These are phyloP conservation scores for Tiliacea aurago DNA, from an alignment of 2,888 invertebrate genomes.

Conservation along the genomic window DNA sequence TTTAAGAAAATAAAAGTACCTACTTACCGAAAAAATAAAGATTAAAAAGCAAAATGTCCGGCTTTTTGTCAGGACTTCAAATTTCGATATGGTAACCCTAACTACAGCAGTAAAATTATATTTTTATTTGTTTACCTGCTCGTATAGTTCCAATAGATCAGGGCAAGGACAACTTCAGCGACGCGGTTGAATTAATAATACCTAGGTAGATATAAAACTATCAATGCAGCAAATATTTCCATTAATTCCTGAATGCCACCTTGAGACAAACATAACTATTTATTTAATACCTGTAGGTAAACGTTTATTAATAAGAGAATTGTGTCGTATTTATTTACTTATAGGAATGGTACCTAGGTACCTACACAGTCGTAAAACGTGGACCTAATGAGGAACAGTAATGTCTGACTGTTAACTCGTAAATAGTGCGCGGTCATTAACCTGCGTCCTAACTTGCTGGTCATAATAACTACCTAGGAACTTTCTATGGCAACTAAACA, in stretches of 20 bases:
- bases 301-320: slow-evolving; percentile 20
- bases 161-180: slow-evolving; percentile 57
- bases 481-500: neutral
- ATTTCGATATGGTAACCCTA: neutral
- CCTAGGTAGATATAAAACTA: too few relatives aligned
- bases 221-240: slow-evolving; percentile 36
- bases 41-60: neutral
- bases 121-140: slow-evolving; percentile 39
- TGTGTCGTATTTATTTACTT: slow-evolving; percentile 28
- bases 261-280: slow-evolving; percentile 41
- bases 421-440: slow-evolving; percentile 28
- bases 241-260: slow-evolving; percentile 41
- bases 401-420: slow-evolving; percentile 17
- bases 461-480: neutral
- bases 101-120: slow-evolving; percentile 2
- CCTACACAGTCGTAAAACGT: slow-evolving; percentile 22
- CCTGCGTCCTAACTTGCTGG: slow-evolving; percentile 18
- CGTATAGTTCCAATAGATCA: slow-evolving; percentile 60
- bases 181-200: slow-evolving; percentile 47
- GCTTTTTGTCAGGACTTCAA: neutral
- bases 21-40: neutral
- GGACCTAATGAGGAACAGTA: slow-evolving; percentile 32
- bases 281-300: slow-evolving; percentile 27
- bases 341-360: slow-evolving; percentile 17
- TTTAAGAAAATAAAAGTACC: neutral